Conservation (phyloP, 92 coral and sea anemone genomes). For the Epizoanthus ramosus region DNA sequence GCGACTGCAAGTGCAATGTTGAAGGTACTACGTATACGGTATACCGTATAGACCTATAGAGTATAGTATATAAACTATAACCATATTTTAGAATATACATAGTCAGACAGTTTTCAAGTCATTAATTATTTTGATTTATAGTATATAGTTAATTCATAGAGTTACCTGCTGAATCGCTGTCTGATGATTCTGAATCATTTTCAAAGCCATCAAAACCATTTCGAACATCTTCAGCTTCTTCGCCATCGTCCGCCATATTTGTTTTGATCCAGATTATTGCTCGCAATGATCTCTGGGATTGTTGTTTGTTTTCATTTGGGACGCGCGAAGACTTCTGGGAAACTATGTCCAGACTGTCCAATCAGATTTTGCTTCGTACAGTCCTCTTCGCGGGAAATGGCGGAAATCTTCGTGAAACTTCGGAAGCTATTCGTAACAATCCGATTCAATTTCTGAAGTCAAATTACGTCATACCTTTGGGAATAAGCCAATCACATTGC, state of each 20-base stretch:
- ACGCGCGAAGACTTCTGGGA: slow-evolving; percentile 14
- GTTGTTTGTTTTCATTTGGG: slow-evolving; percentile 20
- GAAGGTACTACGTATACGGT: too few species aligned
- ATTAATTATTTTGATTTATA: neutral
- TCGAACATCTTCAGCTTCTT: slow-evolving; percentile 79
- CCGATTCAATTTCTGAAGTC: neutral
- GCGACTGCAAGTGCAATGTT: too few species aligned
- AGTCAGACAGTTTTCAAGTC: neutral
- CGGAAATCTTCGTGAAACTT: neutral
- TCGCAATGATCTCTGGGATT: slow-evolving; percentile 35
- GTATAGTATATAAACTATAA: too few species aligned
- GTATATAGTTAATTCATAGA: neutral
- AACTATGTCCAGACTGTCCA: slow-evolving; percentile 53
- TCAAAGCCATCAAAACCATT: slow-evolving; percentile 87
- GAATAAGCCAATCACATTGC: slow-evolving; percentile 32
- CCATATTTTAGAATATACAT: too few species aligned
- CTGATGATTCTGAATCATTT: slow-evolving; percentile 57
- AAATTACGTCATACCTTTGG: slow-evolving; percentile 18
- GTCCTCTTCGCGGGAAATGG: slow-evolving; percentile 1
- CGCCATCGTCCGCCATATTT: slow-evolving; percentile 89
- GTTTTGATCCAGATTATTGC: slow-evolving; percentile 55
- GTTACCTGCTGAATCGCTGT: slow-evolving; percentile 65
- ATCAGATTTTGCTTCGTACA: slow-evolving; percentile 78
- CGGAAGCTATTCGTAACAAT: slow-evolving; percentile 14
- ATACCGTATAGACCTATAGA: too few species aligned